Base-by-base conservation (phyloP, 2,113 vertebrate genomes). In the Furnarius figulus region DNA sequence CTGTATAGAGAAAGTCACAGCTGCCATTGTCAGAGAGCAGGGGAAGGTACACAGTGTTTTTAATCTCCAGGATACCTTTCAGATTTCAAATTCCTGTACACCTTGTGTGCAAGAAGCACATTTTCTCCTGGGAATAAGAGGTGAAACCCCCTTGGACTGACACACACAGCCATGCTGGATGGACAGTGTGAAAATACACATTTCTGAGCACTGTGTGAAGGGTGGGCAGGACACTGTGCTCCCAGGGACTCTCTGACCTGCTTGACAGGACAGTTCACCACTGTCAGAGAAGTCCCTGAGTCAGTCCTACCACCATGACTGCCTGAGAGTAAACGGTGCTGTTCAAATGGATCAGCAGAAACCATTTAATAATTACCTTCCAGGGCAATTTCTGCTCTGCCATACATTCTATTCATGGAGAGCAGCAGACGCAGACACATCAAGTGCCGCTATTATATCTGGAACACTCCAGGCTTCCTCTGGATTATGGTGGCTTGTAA, bases 361-460 rank as follows among this genome's bases (percentile, higher is more conserved):
- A 92, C 30, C 59, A 27, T 40, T 94, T 67, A 96, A 93, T 88
- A 94, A 93, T 94, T 95, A 86, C 50, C 93, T 96, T 86, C 63
- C 90, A 80, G 88, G 44, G 75, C 63, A 92, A 83, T 91, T 96
- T 88, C 79, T 93, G 72, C 75, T 81, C 90, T 81, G 55, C 68
- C 1, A 5, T 74, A 16, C 44, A 75, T 78, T 61, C 81, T 49
- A 88, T 84, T 72, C 73, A 39, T 0, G 6, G 76, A 94, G 90
- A 88, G 83, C 28, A 56, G 90, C 93, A 96, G 85, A 95, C 2
- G 0, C 85, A 93, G 88, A 59, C 42, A 19, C 79, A 74, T 71
- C 61, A 58, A 92, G 76, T 25, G 61, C 73, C 1, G 4, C 76
- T 89, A 39, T 56, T 89, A 88, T 94, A 87, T 89, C 66, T 53